phyloP scores from a whole-genome alignment of 1,140 invertebrate genomes.

The Idris sp. region DNA sequence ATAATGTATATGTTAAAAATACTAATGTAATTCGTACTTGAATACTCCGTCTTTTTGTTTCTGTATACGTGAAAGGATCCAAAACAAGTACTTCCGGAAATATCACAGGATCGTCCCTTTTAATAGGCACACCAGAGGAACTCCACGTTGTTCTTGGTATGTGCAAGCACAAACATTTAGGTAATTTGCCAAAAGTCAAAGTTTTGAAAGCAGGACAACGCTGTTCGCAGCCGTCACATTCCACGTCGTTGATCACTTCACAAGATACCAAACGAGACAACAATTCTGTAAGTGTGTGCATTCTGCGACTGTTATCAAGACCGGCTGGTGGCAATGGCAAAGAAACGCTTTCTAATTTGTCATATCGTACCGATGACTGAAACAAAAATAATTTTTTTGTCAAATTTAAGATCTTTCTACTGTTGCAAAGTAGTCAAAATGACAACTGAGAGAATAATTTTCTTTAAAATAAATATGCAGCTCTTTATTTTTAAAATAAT shows the following conservation, averaged over 20 bases:
- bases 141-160: conserved; percentile 91
- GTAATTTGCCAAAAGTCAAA: conserved; percentile 92
- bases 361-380: conserved; percentile 90
- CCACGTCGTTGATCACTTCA: conserved; percentile 89
- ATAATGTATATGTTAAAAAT: no score
- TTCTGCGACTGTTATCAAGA: conserved; percentile 77
- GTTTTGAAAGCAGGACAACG: conserved; percentile 82
- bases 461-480: no score
- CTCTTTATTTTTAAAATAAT: no score
- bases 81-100: conserved; percentile 91
- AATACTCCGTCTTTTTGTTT: conserved; percentile 74
- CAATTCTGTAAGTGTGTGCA: conserved; percentile 83
- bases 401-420: no score
- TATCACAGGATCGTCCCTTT: conserved; percentile 90
- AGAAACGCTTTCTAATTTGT: conserved; percentile 93
- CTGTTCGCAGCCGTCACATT: conserved; percentile 86
- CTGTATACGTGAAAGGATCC: conserved; percentile 86
- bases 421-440: no score
- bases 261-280: conserved; percentile 89
- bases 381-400: no score
- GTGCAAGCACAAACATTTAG: conserved; percentile 90
- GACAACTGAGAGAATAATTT: no score
- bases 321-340: conserved; percentile 83
- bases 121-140: conserved; percentile 84
- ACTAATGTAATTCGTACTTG: conserved; percentile 65